Conservation (phyloP, 2,797 vertebrate species). For the Cetoscarus ocellatus region DNA sequence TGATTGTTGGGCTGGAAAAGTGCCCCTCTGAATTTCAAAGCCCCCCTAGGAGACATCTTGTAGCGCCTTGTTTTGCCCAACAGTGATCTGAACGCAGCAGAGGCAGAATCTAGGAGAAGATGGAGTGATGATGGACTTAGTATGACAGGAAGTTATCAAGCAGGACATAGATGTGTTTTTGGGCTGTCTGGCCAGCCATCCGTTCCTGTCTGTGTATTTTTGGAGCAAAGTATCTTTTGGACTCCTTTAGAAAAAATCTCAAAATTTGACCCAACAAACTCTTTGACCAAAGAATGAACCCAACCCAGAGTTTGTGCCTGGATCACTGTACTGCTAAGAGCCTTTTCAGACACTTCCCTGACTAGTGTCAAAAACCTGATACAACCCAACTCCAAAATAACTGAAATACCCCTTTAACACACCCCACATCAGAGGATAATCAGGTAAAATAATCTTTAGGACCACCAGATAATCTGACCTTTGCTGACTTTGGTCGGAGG, state of each 20-base stretch:
- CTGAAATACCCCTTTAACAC: too few relatives aligned
- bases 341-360: too few relatives aligned
- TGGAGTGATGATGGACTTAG: neutral
- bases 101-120: neutral
- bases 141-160: neutral
- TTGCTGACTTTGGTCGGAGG: too few relatives aligned
- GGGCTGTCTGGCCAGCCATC: neutral
- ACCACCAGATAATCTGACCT: too few relatives aligned
- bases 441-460: too few relatives aligned
- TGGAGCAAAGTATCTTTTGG: neutral
- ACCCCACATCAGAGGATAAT: too few relatives aligned
- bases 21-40: neutral
- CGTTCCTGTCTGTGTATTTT: neutral
- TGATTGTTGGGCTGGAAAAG: slow-evolving; percentile 2
- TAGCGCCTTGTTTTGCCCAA: neutral
- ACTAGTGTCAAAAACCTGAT: too few relatives aligned
- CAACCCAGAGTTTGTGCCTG: too few relatives aligned
- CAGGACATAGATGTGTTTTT: neutral
- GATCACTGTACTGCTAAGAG: too few relatives aligned
- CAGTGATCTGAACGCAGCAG: neutral
- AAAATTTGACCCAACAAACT: neutral
- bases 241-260: neutral
- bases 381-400: too few relatives aligned
- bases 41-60: neutral
- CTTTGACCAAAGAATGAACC: neutral